These are phyloP conservation scores for Drosophila dunni DNA, from an alignment of 1,140 invertebrate genomes.

Conservation along the genomic window DNA sequence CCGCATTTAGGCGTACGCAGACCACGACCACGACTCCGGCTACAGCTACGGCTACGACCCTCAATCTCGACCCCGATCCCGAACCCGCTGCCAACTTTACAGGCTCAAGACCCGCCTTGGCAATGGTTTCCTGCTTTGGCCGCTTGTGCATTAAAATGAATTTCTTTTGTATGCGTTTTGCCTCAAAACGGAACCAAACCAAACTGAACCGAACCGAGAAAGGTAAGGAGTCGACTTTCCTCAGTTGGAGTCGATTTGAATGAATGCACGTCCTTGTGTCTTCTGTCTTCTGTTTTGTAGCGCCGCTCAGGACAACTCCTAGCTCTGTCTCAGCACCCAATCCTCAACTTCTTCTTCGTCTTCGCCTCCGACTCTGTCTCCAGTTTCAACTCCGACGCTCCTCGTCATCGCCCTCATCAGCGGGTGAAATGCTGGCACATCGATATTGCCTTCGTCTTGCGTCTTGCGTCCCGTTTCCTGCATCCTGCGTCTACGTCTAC, in stretches of 20 bases:
- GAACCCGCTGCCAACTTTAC: background rate
- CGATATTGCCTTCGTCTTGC: slow-evolving; percentile 49
- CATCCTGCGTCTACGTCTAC: background rate
- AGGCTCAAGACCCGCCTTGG: slow-evolving; percentile 3
- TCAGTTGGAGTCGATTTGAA: slow-evolving; percentile 63
- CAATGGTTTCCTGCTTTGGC: slow-evolving; percentile 61
- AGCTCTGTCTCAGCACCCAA: background rate
- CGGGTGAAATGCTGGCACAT: slow-evolving; percentile 31
- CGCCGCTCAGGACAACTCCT: slow-evolving; percentile 15
- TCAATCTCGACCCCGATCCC: background rate
- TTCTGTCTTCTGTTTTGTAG: slow-evolving; percentile 6
- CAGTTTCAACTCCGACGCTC: slow-evolving; percentile 11
- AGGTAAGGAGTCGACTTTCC: slow-evolving; percentile 9
- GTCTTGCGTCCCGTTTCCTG: background rate
- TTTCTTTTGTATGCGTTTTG: slow-evolving; percentile 68
- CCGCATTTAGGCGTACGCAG: slow-evolving; percentile 77
- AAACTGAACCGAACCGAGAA: slow-evolving; percentile 21
- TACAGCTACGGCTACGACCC: slow-evolving; percentile 31
- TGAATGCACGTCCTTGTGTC: slow-evolving; percentile 68
- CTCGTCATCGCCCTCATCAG: slow-evolving; percentile 43
- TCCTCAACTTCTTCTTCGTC: background rate
- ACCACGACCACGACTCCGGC: slow-evolving; percentile 47
- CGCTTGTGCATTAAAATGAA: slow-evolving; percentile 75
- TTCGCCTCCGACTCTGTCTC: background rate
- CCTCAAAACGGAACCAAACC: slow-evolving; percentile 14